These are phyloP conservation scores for Euspilapteryx auroguttella DNA, from an alignment of 2,888 invertebrate genomes.

Conservation along the genomic window DNA sequence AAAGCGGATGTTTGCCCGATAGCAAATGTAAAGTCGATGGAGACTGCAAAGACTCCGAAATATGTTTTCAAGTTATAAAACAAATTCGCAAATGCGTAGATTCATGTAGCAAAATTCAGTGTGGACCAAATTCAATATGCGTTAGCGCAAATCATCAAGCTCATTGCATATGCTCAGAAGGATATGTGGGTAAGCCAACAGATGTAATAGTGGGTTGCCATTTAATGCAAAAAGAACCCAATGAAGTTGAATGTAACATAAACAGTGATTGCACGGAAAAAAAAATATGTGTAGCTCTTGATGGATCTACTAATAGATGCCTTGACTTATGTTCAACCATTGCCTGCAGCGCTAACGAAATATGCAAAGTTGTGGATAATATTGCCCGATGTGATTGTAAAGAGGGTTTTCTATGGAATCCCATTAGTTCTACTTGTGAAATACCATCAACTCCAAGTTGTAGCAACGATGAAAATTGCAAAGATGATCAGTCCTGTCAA, in stretches of 20 bases:
- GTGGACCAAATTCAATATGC: conserved; percentile 88
- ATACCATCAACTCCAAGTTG: conserved; percentile 88
- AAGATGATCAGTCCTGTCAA: conserved; percentile 69
- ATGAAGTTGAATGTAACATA: conserved; percentile 65
- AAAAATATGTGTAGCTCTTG: conserved; percentile 68
- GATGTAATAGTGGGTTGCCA: conserved; percentile 80
- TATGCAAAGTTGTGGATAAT: conserved; percentile 71
- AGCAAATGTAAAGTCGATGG: conserved; percentile 80
- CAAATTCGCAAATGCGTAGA: conserved; percentile 82
- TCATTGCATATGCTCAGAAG: conserved; percentile 83
- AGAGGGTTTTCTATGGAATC: conserved; percentile 81
- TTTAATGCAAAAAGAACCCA: conserved; percentile 62
- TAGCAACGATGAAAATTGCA: conserved; percentile 69
- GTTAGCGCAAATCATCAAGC: conserved; percentile 83
- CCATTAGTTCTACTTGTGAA: conserved; percentile 78
- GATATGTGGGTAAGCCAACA: conserved; percentile 80
- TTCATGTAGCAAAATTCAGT: conserved; percentile 84
- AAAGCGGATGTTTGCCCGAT: conserved; percentile 70
- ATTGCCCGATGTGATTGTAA: conserved; percentile 80
- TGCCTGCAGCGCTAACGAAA: conserved; percentile 81
- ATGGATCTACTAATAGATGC: conserved; percentile 69
- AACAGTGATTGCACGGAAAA: conserved; percentile 74
- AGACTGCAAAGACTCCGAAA: conserved; percentile 81
- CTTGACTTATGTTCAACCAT: conserved; percentile 78
- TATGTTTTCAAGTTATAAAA: conserved; percentile 84